Evolutionary conservation across 2,113 vertebrate genomes (phyloP).

Genomic region (Oreotragus oreotragus): DNA sequence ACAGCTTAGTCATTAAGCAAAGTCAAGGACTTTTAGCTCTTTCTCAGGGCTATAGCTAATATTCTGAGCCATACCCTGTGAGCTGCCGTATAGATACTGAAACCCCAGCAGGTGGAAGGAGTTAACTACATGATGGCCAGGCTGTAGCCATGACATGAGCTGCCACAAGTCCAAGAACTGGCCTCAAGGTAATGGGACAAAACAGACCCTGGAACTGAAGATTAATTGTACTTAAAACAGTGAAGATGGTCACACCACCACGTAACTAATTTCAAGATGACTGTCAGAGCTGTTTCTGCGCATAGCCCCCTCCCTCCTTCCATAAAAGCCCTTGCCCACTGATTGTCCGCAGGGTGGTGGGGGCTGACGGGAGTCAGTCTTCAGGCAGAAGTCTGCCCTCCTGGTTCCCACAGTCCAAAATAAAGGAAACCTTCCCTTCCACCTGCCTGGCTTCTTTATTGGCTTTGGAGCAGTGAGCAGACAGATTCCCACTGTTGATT

Average conservation of each 20-base stretch:
- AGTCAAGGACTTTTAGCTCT: neutral
- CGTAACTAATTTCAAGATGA: neutral
- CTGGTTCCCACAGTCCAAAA: neutral
- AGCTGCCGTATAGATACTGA: rapidly evolving
- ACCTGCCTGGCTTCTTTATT: neutral
- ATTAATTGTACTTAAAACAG: neutral
- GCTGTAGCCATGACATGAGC: neutral
- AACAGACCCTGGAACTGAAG: neutral
- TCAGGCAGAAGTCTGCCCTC: neutral
- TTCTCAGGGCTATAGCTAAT: neutral
- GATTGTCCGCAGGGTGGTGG: neutral
- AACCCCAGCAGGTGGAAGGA: neutral
- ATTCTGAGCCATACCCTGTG: neutral
- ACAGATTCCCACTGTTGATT: neutral
- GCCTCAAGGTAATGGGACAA: neutral
- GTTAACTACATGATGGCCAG: neutral
- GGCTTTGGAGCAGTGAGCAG: neutral
- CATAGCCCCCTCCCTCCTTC: neutral
- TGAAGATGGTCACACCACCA: neutral
- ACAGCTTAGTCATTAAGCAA: neutral
- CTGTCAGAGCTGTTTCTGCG: neutral
- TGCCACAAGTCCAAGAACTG: neutral
- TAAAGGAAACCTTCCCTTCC: neutral
- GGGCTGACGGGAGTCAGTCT: neutral
- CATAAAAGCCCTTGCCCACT: neutral